Percentiles rank a stretch among this genome's conserved stretches.
Evolutionary conservation across 2,113 vertebrate species (phyloP).

Genomic region (Calyptomena viridis): DNA sequence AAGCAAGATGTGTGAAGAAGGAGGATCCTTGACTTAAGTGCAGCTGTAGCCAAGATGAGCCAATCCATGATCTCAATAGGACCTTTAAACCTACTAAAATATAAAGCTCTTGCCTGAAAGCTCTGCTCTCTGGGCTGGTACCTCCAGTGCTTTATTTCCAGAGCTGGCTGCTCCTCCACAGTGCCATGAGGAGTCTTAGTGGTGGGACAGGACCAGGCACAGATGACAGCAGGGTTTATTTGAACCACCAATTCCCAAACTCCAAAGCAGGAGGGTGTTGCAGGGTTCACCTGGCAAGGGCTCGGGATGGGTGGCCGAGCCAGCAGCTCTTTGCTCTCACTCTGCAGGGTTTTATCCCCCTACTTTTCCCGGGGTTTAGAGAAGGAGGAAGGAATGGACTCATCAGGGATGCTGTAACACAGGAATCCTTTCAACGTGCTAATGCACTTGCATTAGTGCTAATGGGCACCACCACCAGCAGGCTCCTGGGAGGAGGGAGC

Average conservation of each 20-base stretch:
- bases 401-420: neutral
- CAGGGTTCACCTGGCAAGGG: neutral
- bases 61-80: neutral
- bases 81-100: neutral
- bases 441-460: conserved; percentile 16
- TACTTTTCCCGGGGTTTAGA: neutral
- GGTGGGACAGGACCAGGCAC: neutral
- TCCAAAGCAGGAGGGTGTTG: neutral
- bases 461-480: conserved; percentile 1
- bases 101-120: neutral
- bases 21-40: accelerated
- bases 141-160: neutral
- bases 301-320: neutral
- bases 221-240: accelerated
- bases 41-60: accelerated
- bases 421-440: neutral
- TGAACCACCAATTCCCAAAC: accelerated
- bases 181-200: neutral
- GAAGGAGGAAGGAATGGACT: neutral
- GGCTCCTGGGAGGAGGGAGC: neutral
- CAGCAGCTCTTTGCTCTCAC: neutral
- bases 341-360: neutral
- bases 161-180: neutral
- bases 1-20: neutral
- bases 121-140: neutral